Conservation (phyloP, 2,113 vertebrate species). For the Calidris pygmaea region DNA sequence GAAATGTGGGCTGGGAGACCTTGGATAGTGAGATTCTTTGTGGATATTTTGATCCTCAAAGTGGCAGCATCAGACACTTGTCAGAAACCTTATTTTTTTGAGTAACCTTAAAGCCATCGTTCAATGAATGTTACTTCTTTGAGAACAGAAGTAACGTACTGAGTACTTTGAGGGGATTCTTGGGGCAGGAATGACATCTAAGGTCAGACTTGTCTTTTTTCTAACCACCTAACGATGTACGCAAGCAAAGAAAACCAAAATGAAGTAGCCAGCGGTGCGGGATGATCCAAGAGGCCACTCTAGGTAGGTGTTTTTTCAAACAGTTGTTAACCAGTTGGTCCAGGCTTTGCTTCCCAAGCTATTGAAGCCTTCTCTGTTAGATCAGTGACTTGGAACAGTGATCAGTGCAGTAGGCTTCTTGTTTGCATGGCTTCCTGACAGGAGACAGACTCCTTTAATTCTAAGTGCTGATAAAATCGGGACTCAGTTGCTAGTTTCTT, state of each 20-base stretch:
- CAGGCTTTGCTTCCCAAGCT: background rate
- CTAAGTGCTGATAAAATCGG: conserved; percentile 11
- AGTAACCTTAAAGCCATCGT: background rate
- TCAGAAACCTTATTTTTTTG: background rate
- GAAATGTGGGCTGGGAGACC: background rate
- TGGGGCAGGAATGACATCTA: accelerated
- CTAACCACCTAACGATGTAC: background rate
- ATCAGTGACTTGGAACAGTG: conserved; percentile 51
- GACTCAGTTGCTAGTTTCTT: background rate
- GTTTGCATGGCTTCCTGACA: background rate
- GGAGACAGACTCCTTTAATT: conserved; percentile 18
- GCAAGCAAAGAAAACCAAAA: background rate
- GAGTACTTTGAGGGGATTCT: background rate
- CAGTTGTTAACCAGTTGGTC: background rate
- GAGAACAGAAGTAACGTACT: background rate
- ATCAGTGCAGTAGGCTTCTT: background rate
- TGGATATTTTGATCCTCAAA: background rate
- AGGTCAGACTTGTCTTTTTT: background rate
- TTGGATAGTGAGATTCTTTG: background rate
- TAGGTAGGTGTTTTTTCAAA: background rate
- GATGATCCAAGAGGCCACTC: background rate
- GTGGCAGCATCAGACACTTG: background rate
- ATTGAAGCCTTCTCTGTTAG: background rate
- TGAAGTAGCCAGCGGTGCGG: accelerated
- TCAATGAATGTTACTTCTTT: background rate